Evolutionary conservation across 2,113 vertebrate species (phyloP), one percentile per base, ranked within the genome.

Genomic region (Donacobius atricapilla): DNA sequence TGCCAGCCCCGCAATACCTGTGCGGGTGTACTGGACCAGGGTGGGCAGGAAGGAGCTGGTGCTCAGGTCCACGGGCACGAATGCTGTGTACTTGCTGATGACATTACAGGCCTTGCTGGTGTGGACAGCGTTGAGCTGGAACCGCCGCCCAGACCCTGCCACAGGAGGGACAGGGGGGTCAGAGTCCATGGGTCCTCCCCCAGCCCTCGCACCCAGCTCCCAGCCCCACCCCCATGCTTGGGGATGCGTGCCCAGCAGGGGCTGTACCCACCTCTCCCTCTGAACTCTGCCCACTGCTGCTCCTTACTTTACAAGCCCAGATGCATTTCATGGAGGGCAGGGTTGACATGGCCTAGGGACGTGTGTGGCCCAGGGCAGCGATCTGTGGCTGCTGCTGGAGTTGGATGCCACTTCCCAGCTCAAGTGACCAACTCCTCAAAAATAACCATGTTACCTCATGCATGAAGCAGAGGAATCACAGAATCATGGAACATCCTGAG

Each of bases 91-190:
- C 96, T 99, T 99, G 98, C 99, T 99, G 96, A 99, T 98, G 89
- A 99, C 57, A 4, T 99, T 99, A 89, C 99, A 99, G 83, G 99
- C 98, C 73, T 98, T 99, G 98, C 99, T 99, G 96, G 99, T 98
- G 92, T 99, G 99, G 78, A 99, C 98, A 2, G 99, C 98, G 0
- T 96, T 99, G 56, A 98, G 77, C 91, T 99, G 99, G 97, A 99
- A 99, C 60, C 98, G 97, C 76, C 98, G 98, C 28, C 98, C 98
- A 0, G 98, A 98, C 28, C 99, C 99, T 99, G 97, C 13, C 40
- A 22, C 1, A 1, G 11, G 61, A 69, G 39, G 90, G 48, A 85
- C 33, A 19, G 39, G 1, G 1, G 28, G 24, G 22, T 90, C 58
- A 80, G 40, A 40, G 15, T 0, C 51, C 8, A 4, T 0, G 8